These are phyloP conservation scores for Heptranchias perlo DNA, from an alignment of 2,113 vertebrate species.

Conservation along the genomic window DNA sequence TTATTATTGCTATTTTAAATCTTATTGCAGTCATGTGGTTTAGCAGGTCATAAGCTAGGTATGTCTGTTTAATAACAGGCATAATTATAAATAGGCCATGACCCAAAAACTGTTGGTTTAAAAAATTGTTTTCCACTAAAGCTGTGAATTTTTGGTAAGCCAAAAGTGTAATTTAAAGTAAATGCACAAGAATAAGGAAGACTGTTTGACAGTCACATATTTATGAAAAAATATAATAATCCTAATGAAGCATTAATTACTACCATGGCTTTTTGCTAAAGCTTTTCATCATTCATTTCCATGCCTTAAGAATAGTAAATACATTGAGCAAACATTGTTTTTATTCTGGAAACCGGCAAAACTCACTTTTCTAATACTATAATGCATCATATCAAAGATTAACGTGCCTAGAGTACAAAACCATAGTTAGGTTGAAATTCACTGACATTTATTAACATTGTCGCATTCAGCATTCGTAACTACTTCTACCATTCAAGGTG, in stretches of 20 bases:
- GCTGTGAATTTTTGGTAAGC: constrained; percentile 38
- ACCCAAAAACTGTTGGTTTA: constrained; percentile 29
- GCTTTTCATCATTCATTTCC: constrained; percentile 11
- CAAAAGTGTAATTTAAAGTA: constrained; percentile 30
- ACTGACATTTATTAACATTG: background rate
- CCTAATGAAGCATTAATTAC: constrained; percentile 31
- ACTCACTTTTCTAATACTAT: background rate
- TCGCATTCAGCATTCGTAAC: background rate
- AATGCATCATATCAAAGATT: background rate
- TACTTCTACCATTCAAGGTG: background rate
- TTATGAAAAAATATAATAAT: constrained; percentile 33
- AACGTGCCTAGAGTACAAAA: constrained; percentile 29
- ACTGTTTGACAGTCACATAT: constrained; percentile 33
- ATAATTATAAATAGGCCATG: background rate
- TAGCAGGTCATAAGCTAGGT: constrained; percentile 37
- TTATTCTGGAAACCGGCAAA: background rate
- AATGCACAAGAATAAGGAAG: constrained; percentile 35
- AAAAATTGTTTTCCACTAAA: constrained; percentile 31
- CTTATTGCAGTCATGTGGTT: constrained; percentile 61
- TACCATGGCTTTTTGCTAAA: constrained; percentile 31
- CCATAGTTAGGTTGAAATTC: background rate
- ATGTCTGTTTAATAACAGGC: constrained; percentile 11
- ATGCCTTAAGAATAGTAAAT: constrained; percentile 24
- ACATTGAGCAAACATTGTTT: background rate
- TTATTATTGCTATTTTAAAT: constrained; percentile 58